Base-by-base conservation (phyloP, 2,797 vertebrate species). In the Poecilia wingei region DNA sequence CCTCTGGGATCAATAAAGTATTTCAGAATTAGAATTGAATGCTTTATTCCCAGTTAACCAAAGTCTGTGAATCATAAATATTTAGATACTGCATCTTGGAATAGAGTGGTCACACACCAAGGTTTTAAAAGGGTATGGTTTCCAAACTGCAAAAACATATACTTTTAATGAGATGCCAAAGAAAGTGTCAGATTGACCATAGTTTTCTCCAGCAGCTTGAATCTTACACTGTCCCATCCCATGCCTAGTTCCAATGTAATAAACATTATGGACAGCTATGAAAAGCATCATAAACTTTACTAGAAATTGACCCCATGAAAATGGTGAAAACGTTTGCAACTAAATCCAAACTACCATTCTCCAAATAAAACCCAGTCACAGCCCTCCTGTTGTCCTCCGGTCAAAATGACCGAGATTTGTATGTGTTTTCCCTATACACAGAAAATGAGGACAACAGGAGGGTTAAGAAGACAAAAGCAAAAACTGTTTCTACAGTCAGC, bases 391-490 rank as follows among this genome's bases (percentile, higher is more conserved):
- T 31, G 31, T 31, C 31, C 31, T 31, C 31, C 31, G 31, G 31
- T 31, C 31, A 31, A 31, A 31, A 31, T 31, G 31, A 31, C 31
- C 31, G 31, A 31, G 31, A 31, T 31, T 31, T 31, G 31, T 31
- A 31, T 31, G 31, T 31, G 31, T 31, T 31, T 31, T 31, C 31
- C 31, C 31, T 31, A 31, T 31, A 31, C 31, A 31, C 31, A 31
- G 31, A 31, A 31, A 31, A 31, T 31, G 31, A 31, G 31, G 31
- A 31, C 31, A 31, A 31, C 31, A 31, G 31, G 31, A 31, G 31
- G 31, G 1, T 31, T 28, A 78, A 45, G 7, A 53, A 61, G 64
- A 43, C 0, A 31, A 70, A 81, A 78, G 76, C 57, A 88, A 74
- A 77, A 85, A 45, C 39, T 6, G 47, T 22, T 61, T 14, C 4